These are phyloP conservation scores for Tipula confusa DNA, from an alignment of 2,888 invertebrate species.

Conservation along the genomic window DNA sequence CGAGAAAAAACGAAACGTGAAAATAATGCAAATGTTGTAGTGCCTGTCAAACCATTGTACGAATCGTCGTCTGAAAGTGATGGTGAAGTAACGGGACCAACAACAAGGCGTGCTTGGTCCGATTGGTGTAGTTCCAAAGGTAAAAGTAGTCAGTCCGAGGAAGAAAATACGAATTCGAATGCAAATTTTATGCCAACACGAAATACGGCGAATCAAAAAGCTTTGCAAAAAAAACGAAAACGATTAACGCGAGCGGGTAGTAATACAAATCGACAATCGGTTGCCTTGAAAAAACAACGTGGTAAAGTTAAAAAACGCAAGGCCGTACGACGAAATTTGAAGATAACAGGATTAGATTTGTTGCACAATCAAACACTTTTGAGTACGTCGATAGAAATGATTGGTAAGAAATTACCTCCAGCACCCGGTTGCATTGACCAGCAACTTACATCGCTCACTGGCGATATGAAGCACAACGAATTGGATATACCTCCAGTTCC, in stretches of 20 bases:
- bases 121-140: conserved; percentile 63
- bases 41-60: conserved; percentile 49
- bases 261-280: conserved; percentile 37
- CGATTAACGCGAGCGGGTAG: conserved; percentile 46
- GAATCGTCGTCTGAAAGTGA: conserved; percentile 43
- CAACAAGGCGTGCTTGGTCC: conserved; percentile 71
- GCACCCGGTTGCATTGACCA: conserved; percentile 91
- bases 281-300: conserved; percentile 42
- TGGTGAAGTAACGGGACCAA: conserved; percentile 57
- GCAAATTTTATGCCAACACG: conserved; percentile 38
- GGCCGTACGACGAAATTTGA: conserved; percentile 61
- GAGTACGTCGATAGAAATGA: conserved; percentile 73
- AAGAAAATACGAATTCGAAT: conserved; percentile 52
- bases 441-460: conserved; percentile 74
- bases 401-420: conserved; percentile 71
- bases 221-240: conserved; percentile 47
- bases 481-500: conserved; percentile 76
- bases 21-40: conserved; percentile 31
- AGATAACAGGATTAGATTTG: conserved; percentile 82
- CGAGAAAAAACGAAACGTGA: conserved; percentile 54
- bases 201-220: conserved; percentile 38
- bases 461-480: conserved; percentile 71
- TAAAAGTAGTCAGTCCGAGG: conserved; percentile 60
- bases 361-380: conserved; percentile 84
- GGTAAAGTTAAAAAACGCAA: conserved; percentile 64